Conservation (phyloP, 2,113 vertebrate species). For the Anolis carolinensis region DNA sequence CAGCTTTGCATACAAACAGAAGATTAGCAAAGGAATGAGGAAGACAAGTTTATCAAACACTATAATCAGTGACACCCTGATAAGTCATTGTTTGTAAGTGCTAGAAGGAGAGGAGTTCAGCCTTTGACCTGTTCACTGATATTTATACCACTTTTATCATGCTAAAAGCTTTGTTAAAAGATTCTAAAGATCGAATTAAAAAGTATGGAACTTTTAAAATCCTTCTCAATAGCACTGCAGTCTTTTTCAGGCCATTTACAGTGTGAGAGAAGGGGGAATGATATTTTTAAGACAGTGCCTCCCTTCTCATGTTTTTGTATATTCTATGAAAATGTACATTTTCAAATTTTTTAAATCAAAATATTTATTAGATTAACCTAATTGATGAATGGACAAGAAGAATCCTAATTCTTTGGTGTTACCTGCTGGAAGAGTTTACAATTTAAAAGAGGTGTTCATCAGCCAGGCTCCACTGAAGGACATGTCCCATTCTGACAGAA, state of each 20-base stretch:
- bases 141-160: neutral
- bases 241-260: neutral
- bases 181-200: neutral
- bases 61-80: neutral
- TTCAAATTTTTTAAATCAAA: neutral
- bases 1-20: neutral
- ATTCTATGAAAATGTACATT: neutral
- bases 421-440: neutral
- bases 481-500: neutral
- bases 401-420: neutral
- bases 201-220: neutral
- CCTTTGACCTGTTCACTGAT: neutral
- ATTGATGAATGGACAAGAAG: neutral
- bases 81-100: neutral
- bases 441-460: neutral
- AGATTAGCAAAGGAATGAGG: slow-evolving; percentile 10
- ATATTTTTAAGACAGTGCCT: neutral
- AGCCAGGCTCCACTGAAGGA: neutral
- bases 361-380: neutral
- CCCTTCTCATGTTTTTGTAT: neutral
- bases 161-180: neutral
- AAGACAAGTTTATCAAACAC: neutral
- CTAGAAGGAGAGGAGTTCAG: neutral
- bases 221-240: neutral
- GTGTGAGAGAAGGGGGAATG: neutral